phyloP scores from a whole-genome alignment of 2,888 invertebrate genomes.

The Coelopa pilipes region DNA sequence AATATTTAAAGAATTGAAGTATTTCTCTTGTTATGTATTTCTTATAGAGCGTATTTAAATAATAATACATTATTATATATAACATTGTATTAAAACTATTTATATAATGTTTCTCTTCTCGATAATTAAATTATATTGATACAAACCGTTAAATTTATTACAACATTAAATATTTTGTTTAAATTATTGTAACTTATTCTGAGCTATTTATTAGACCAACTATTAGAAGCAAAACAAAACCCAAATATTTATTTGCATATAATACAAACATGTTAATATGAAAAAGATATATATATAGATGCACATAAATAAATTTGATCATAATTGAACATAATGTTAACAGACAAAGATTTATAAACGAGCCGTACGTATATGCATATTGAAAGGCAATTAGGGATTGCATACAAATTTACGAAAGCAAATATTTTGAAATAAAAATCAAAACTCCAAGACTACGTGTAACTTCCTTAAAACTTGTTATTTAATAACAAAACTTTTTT shows the following conservation, averaged over 20 bases:
- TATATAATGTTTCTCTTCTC: slow-evolving; percentile 28
- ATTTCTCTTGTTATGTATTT: slow-evolving; percentile 26
- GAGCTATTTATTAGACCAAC: not conserved
- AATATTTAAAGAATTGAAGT: slow-evolving; percentile 12
- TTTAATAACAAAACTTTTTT: not conserved
- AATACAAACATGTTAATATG: not conserved
- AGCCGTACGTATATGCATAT: not conserved
- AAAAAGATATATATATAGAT: not conserved
- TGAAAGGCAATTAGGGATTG: not conserved
- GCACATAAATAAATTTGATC: slow-evolving; percentile 19
- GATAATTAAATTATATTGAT: slow-evolving; percentile 1
- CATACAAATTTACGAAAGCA: not conserved
- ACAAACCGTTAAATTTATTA: not conserved
- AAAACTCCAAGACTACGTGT: slow-evolving; percentile 1
- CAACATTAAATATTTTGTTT: not conserved
- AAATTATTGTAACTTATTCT: slow-evolving; percentile 1
- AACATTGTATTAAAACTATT: slow-evolving; percentile 21
- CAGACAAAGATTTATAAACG: slow-evolving; percentile 6
- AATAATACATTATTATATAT: slow-evolving; percentile 12
- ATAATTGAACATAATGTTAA: slow-evolving; percentile 17
- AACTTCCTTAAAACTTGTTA: slow-evolving; percentile 20
- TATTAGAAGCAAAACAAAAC: not conserved
- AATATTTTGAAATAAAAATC: not conserved
- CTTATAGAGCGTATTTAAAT: slow-evolving; percentile 7
- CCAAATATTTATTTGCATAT: not conserved